These are phyloP conservation scores for Hesperophylax magnus DNA, from an alignment of 1,140 invertebrate species.

Conservation along the genomic window DNA sequence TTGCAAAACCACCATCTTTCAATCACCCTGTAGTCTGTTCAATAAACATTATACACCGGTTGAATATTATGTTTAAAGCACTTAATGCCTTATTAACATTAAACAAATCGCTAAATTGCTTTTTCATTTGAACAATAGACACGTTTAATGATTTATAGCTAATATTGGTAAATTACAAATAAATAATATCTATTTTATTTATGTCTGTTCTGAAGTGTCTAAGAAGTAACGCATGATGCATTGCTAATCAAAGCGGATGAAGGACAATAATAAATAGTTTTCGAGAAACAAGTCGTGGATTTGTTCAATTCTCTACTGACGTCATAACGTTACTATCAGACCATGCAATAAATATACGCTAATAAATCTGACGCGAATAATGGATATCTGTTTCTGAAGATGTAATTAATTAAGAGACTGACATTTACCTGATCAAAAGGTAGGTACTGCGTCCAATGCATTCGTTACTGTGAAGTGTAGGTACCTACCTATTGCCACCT, in stretches of 20 bases:
- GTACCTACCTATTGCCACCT: too few species aligned
- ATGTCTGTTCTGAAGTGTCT: background rate
- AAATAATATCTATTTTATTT: constrained; percentile 10
- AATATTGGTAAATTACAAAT: background rate
- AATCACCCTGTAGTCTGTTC: too few species aligned
- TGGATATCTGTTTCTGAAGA: constrained; percentile 15
- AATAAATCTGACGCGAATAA: constrained; percentile 7
- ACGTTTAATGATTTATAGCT: constrained; percentile 10
- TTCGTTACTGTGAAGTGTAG: background rate
- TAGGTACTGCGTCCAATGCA: background rate
- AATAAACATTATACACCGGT: background rate
- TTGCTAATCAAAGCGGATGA: constrained; percentile 11
- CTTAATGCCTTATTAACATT: background rate
- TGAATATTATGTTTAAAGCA: background rate
- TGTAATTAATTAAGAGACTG: constrained; percentile 20
- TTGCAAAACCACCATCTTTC: too few species aligned
- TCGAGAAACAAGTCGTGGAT: background rate
- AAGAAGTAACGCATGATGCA: constrained; percentile 8
- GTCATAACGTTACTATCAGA: constrained; percentile 3
- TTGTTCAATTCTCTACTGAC: constrained; percentile 8
- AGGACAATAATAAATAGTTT: constrained; percentile 20
- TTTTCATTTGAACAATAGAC: constrained; percentile 1
- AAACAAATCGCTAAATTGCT: constrained; percentile 2
- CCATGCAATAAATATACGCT: constrained; percentile 21
- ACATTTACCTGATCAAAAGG: constrained; percentile 26